These are phyloP conservation scores for Cyphomyrmex costatus DNA, from an alignment of 1,140 invertebrate species.

Conservation along the genomic window DNA sequence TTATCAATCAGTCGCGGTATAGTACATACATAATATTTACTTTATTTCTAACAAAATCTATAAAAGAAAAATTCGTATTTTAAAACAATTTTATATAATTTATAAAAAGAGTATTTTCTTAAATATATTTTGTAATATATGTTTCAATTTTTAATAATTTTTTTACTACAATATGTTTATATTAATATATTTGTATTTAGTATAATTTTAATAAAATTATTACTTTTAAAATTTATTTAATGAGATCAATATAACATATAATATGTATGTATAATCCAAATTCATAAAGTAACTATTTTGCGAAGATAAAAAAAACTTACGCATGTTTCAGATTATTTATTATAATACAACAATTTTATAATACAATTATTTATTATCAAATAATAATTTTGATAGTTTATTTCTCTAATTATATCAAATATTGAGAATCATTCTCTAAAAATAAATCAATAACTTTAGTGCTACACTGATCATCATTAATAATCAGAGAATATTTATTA, in stretches of 20 bases:
- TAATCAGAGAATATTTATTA: too few species aligned
- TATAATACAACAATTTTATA: background rate
- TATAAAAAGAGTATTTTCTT: background rate
- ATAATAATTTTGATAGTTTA: background rate
- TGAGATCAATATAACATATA: background rate
- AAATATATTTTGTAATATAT: background rate
- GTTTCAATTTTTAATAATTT: background rate
- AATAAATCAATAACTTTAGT: too few species aligned
- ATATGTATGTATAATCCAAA: background rate
- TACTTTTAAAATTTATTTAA: background rate
- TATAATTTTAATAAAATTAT: background rate
- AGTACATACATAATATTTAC: background rate
- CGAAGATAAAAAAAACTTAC: background rate
- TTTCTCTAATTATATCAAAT: background rate
- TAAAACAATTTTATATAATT: background rate
- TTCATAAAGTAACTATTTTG: background rate
- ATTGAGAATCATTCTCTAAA: too few species aligned
- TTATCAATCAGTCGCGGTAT: background rate
- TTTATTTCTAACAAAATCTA: background rate
- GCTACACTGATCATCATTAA: too few species aligned
- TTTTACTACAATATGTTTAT: background rate
- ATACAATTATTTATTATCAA: too few species aligned
- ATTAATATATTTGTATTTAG: background rate
- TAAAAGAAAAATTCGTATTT: background rate
- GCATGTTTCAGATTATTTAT: background rate